These are phyloP conservation scores for Motacilla tschutschensis DNA, from an alignment of 2,113 vertebrate genomes.

Conservation along the genomic window DNA sequence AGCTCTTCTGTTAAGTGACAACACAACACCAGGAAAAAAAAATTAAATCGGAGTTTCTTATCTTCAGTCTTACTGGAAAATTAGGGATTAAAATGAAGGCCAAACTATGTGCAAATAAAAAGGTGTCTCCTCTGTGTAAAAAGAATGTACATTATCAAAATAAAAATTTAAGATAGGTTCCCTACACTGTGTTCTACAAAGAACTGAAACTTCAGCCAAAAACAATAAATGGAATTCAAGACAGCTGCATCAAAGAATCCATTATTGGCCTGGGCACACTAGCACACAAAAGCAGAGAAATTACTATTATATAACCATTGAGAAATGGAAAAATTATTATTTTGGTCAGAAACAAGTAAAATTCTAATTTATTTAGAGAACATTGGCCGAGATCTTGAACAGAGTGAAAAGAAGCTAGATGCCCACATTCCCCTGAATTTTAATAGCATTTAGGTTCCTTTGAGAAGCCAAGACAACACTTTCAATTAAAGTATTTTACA, in stretches of 20 bases:
- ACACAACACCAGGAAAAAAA: neutral
- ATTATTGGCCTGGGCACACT: constrained; percentile 22
- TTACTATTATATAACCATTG: constrained; percentile 28
- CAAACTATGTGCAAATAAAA: neutral
- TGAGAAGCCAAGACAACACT: constrained; percentile 24
- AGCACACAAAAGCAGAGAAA: constrained; percentile 42
- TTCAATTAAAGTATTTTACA: constrained; percentile 33
- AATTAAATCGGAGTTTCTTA: neutral
- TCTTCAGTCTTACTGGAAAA: neutral
- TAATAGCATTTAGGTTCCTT: constrained; percentile 4
- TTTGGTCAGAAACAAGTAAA: constrained; percentile 41
- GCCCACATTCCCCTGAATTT: constrained; percentile 5
- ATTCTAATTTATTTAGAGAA: constrained; percentile 49
- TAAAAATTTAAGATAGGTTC: neutral
- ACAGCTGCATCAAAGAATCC: constrained; percentile 54
- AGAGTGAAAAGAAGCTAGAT: constrained; percentile 12
- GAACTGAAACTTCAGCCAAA: constrained; percentile 34
- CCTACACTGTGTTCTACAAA: neutral
- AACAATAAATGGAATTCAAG: constrained; percentile 32
- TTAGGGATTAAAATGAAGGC: neutral
- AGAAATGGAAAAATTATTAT: constrained; percentile 64
- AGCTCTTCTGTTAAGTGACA: neutral
- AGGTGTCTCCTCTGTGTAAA: neutral
- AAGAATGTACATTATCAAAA: neutral
- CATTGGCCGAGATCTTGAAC: constrained; percentile 15